These are phyloP conservation scores for Noctilio leporinus DNA, from an alignment of 2,113 vertebrate genomes.

Conservation along the genomic window DNA sequence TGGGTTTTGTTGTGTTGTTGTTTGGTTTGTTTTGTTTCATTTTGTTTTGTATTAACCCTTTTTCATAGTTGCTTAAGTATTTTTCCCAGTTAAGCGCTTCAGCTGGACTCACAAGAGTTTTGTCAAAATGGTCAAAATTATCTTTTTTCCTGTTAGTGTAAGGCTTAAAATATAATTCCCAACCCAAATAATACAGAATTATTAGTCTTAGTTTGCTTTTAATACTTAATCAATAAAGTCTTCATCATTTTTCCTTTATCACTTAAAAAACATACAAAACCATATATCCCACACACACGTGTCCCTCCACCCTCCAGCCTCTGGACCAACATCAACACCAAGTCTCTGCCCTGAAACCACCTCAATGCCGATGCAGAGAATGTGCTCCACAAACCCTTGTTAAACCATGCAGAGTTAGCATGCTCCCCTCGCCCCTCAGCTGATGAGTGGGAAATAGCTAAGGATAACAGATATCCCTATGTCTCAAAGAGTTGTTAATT, in stretches of 20 bases:
- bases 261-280: background rate
- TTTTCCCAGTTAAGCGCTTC: background rate
- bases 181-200: background rate
- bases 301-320: background rate
- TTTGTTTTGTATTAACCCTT: background rate
- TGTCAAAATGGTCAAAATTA: background rate
- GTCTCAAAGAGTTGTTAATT: background rate
- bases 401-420: background rate
- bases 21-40: no score
- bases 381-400: background rate
- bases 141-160: background rate
- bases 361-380: background rate
- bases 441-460: background rate
- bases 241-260: background rate
- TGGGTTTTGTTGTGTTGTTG: background rate
- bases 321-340: background rate
- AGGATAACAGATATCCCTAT: background rate
- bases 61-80: background rate
- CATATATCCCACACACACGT: background rate
- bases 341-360: background rate
- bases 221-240: background rate
- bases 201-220: background rate
- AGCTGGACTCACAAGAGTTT: background rate
- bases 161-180: background rate
- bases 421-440: background rate